Conservation (phyloP, 2,113 vertebrate genomes). For the Hyperopisus bebe region DNA sequence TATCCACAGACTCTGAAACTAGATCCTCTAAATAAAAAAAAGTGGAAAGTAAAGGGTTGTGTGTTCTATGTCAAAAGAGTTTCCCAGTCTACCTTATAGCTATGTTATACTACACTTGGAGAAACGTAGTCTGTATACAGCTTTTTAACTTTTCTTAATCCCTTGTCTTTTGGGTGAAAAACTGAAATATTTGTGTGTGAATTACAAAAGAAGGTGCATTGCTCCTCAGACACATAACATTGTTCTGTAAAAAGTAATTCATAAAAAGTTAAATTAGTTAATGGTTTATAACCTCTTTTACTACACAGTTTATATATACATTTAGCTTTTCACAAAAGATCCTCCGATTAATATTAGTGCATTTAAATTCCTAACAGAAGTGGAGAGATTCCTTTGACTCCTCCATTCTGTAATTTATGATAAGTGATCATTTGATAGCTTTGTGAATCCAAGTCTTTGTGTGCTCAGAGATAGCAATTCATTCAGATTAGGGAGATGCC, state of each 20-base stretch:
- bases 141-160: background rate
- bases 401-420: slow-evolving; percentile 7
- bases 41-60: background rate
- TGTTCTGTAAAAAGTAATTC: background rate
- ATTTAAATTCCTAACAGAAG: background rate
- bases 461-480: slow-evolving; percentile 24
- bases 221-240: background rate
- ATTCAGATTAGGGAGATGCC: slow-evolving; percentile 25
- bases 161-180: slow-evolving; percentile 1
- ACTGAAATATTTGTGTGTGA: background rate
- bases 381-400: background rate
- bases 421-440: background rate
- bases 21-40: background rate
- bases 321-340: background rate
- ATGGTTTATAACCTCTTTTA: background rate
- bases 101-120: background rate
- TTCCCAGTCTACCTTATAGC: background rate
- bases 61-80: slow-evolving; percentile 3
- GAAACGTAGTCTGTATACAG: background rate
- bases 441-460: slow-evolving; percentile 16
- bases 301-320: background rate
- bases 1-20: background rate
- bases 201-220: background rate
- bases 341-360: background rate
- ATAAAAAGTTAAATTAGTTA: background rate